These are phyloP conservation scores for Sebastes cheni DNA, from an alignment of 2,797 vertebrate genomes.

Conservation along the genomic window DNA sequence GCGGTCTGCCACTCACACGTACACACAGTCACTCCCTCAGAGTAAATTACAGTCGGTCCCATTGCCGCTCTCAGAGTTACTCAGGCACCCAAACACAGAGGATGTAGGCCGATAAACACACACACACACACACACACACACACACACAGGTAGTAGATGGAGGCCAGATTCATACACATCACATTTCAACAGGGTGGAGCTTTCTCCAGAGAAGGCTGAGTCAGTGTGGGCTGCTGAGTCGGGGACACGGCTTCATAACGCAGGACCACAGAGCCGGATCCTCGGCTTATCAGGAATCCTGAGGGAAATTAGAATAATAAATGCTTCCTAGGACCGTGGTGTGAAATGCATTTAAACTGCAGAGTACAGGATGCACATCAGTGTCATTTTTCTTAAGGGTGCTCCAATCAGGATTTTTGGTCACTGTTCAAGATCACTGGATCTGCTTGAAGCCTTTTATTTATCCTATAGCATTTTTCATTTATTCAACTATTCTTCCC, in stretches of 20 bases:
- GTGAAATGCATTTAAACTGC: conserved; percentile 31
- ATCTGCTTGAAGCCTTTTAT: too few species aligned
- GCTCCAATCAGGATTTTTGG: too few species aligned
- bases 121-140: not conserved
- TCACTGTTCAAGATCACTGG: too few species aligned
- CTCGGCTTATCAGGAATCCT: not conserved
- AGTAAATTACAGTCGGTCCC: conserved; percentile 35
- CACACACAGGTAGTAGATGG: conserved; percentile 23
- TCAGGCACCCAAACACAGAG: conserved; percentile 17
- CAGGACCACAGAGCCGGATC: conserved; percentile 2
- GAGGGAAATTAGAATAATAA: conserved; percentile 52
- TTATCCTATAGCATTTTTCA: too few species aligned
- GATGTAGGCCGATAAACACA: not conserved
- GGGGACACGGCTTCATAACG: conserved; percentile 21
- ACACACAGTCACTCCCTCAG: conserved; percentile 2
- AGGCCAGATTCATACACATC: conserved; percentile 19
- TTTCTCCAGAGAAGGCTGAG: conserved; percentile 32
- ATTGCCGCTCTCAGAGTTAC: conserved; percentile 7
- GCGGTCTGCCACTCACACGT: conserved; percentile 34
- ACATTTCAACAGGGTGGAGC: conserved; percentile 36
- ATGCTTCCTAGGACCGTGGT: not conserved
- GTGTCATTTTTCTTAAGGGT: not conserved
- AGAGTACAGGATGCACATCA: not conserved
- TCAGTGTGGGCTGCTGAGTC: conserved; percentile 37
- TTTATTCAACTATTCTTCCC: too few species aligned